phyloP scores from a whole-genome alignment of 2,113 vertebrate genomes.

The Pedetes capensis region DNA sequence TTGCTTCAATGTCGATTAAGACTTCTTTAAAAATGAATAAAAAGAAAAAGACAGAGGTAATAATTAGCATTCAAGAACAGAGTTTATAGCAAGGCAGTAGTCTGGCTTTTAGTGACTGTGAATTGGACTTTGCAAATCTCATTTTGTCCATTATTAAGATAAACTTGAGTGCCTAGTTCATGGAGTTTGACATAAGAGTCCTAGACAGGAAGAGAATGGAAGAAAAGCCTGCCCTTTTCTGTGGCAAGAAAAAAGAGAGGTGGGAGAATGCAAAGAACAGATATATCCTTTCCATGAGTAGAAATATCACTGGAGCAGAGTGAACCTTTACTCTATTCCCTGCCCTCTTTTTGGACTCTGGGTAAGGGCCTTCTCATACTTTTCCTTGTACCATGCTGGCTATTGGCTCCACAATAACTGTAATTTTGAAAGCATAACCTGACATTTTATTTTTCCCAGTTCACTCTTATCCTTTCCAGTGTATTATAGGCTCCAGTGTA shows the following conservation, averaged over 20 bases:
- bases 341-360: background rate
- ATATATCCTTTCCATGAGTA: background rate
- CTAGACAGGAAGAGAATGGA: background rate
- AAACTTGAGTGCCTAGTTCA: background rate
- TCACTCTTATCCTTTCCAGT: slow-evolving; percentile 18
- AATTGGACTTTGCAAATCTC: background rate
- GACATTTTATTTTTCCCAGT: slow-evolving; percentile 29
- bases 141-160: background rate
- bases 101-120: background rate
- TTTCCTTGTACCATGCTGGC: background rate
- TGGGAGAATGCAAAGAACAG: background rate
- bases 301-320: background rate
- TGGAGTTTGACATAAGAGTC: background rate
- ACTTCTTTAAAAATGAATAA: slow-evolving; percentile 16
- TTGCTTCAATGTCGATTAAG: background rate
- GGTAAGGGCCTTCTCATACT: background rate
- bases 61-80: slow-evolving; percentile 34
- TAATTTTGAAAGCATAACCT: background rate
- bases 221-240: background rate
- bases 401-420: background rate
- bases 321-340: background rate
- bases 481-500: background rate
- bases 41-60: background rate
- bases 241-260: background rate
- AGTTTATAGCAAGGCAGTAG: background rate